Evolutionary conservation across 2,888 invertebrate species (phyloP), one percentile per base, ranked within the genome.

Genomic region (Leptinotarsa juncta): DNA sequence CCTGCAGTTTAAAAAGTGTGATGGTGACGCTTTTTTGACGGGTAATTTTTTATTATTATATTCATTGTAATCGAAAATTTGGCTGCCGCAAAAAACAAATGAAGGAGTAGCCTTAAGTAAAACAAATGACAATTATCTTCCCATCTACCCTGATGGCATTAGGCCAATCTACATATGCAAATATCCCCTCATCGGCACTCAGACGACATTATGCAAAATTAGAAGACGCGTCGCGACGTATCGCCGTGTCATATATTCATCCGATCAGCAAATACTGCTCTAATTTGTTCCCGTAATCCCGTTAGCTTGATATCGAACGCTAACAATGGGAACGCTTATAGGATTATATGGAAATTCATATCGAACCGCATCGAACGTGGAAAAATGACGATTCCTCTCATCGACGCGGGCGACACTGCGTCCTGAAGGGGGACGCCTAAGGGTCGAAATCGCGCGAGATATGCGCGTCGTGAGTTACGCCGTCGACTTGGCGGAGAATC

Each of bases 191-290:
- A 26, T 20, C 48, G 67, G 18, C 49, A 51, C 50, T 51, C 15
- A 15, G 67, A 50, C 51, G 67, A 67, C 67, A 53, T 51, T 53
- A 67, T 51, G 67, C 67, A 53, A 67, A 67, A 67, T 32, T 67
- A n/a, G 15, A 53, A 23, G 67, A 62, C 42, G 32, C 67, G 67
- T 53, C 51, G 14, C 26, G 67, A 67, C 67, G 67, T 42, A 42
- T 71, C 74, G 80, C 79, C 42, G 10, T 42, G 42, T 0, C 42
- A 42, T 42, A 42, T 42, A 80, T 81, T 82, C 76, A 85, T 84
- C 84, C 83, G 82, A 83, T 83, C 81, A 79, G 84, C 77, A 84
- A 85, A 85, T 85, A 85, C 73, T 79, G 82, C 81, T 78, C 82
- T 82, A 84, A 84, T 84, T 84, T 83, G 75, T 77, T 73, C 78